Evolutionary conservation across 2,888 invertebrate species (phyloP).

Genomic region (Sminthurinus aureus): DNA sequence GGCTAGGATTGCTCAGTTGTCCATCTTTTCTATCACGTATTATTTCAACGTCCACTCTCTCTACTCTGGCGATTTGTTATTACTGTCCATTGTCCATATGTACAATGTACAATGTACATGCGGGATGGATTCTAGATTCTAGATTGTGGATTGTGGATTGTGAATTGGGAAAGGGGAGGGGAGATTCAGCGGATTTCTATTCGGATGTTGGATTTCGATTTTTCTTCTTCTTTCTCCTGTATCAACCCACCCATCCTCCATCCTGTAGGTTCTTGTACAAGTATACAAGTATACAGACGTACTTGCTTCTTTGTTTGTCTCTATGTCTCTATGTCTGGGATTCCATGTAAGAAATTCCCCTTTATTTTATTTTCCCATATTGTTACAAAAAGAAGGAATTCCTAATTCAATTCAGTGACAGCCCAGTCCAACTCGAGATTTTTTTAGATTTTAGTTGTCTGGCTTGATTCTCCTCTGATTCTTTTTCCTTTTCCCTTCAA

Average conservation of each 20-base stretch:
- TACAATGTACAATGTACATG: neutral
- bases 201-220: too few species aligned
- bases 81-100: neutral
- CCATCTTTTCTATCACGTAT: slow-evolving; percentile 25
- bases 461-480: neutral
- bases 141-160: neutral
- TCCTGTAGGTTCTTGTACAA: too few species aligned
- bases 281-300: too few species aligned
- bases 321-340: neutral
- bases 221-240: neutral
- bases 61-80: slow-evolving; percentile 11
- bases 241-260: too few species aligned
- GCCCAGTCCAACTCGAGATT: neutral
- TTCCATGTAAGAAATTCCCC: neutral
- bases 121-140: neutral
- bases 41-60: slow-evolving; percentile 18
- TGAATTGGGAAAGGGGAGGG: neutral
- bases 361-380: neutral
- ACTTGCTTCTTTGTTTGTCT: neutral
- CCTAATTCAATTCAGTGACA: slow-evolving; percentile 8
- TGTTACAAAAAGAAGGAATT: neutral
- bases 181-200: slow-evolving; percentile 12
- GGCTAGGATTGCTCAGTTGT: neutral
- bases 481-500: neutral
- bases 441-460: neutral